These are phyloP conservation scores for Trachops cirrhosus DNA, from an alignment of 2,797 vertebrate genomes.

Conservation along the genomic window DNA sequence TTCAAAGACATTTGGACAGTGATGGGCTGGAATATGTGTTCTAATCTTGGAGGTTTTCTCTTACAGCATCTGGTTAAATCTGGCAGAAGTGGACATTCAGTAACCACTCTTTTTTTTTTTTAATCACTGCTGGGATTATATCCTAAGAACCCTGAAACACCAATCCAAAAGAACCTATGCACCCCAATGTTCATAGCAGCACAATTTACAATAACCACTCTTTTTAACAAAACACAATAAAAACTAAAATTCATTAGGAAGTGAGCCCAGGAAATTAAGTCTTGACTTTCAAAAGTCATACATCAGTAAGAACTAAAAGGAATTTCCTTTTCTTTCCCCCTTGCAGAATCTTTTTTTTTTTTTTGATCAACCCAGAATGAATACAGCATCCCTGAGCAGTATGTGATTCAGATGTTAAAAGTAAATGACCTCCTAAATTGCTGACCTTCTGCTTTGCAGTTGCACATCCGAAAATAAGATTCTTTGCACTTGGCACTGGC, in stretches of 20 bases:
- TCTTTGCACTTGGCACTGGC: background rate
- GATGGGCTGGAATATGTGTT: background rate
- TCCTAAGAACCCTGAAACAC: too few species aligned
- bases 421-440: background rate
- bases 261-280: background rate
- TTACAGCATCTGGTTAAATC: background rate
- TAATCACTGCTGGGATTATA: background rate
- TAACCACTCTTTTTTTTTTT: background rate
- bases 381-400: background rate
- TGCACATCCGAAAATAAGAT: background rate
- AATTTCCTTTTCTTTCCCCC: background rate
- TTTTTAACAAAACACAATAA: slow-evolving; percentile 7
- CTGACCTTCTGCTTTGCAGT: background rate
- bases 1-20: background rate
- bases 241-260: slow-evolving; percentile 16
- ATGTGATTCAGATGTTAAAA: background rate
- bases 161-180: too few species aligned
- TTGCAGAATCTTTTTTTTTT: slow-evolving; percentile 51
- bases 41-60: background rate
- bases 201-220: background rate
- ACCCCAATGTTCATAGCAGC: too few species aligned
- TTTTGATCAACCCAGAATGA: slow-evolving; percentile 44
- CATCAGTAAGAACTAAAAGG: background rate
- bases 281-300: background rate
- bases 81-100: background rate